Percentiles rank a stretch among this genome's conserved stretches.
Evolutionary conservation across 2,797 vertebrate species (phyloP).

Genomic region (Enteromius trimaculatus): DNA sequence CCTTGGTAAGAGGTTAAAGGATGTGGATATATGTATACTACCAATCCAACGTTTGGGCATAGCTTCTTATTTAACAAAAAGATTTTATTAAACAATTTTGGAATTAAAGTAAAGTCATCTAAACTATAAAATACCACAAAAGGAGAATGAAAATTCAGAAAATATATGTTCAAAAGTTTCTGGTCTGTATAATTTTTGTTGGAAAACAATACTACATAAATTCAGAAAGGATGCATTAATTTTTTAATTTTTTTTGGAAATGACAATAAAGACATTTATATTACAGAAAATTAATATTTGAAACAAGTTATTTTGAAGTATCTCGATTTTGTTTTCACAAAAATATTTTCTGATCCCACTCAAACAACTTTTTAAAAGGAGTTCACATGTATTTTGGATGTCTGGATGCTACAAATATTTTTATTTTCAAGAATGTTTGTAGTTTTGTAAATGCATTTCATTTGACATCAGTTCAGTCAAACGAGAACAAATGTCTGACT

Average conservation of each 20-base stretch:
- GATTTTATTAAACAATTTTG: background rate
- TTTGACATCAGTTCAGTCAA: background rate
- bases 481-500: background rate
- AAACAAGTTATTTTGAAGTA: background rate
- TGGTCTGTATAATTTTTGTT: background rate
- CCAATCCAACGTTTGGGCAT: background rate
- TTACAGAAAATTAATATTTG: background rate
- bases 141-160: background rate
- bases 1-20: conserved; percentile 82
- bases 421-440: background rate
- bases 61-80: background rate
- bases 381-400: background rate
- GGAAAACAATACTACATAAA: no score
- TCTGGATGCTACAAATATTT: background rate
- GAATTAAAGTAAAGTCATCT: background rate
- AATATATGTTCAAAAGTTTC: background rate
- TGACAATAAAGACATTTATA: background rate
- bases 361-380: background rate
- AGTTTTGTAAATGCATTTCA: background rate
- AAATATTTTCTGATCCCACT: background rate
- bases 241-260: no score
- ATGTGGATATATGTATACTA: conserved; percentile 16
- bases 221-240: background rate
- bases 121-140: background rate
- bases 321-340: background rate